Conservation (phyloP, 2,113 vertebrate genomes). For the mouse (Mus musculus) region DNA sequence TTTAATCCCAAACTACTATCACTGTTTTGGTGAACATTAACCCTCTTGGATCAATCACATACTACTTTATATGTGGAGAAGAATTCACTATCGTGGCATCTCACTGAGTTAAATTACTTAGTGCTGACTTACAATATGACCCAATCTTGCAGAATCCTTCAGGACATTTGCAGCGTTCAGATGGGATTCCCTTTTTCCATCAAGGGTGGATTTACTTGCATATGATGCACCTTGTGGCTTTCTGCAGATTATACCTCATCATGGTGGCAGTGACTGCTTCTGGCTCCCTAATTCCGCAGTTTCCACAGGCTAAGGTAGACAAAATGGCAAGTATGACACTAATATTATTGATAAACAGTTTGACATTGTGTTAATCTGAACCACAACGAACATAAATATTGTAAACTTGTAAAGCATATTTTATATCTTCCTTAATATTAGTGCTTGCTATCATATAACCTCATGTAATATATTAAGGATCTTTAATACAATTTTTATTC, state of each 20-base stretch:
- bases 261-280: not conserved
- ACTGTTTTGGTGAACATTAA: not conserved
- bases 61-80: not conserved
- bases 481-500: constrained; percentile 23
- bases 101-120: constrained; percentile 41
- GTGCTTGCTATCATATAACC: not conserved
- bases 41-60: not conserved
- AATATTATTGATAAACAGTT: constrained; percentile 47
- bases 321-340: constrained; percentile 48
- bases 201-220: not conserved
- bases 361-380: constrained; percentile 40
- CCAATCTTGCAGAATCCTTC: constrained; percentile 36
- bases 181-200: constrained; percentile 9
- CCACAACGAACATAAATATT: not conserved
- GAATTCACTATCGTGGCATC: not conserved
- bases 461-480: not conserved
- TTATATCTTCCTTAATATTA: constrained; percentile 37
- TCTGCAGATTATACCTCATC: constrained; percentile 24
- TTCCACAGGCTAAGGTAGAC: constrained; percentile 6
- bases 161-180: not conserved
- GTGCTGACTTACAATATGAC: not conserved
- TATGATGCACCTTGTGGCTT: not conserved
- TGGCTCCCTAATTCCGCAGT: constrained; percentile 13
- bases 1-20: not conserved
- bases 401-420: constrained; percentile 34